Evolutionary conservation across 2,797 vertebrate species (phyloP), one percentile per base, ranked within the genome.

Genomic region (Microctenopoma lineatum): DNA sequence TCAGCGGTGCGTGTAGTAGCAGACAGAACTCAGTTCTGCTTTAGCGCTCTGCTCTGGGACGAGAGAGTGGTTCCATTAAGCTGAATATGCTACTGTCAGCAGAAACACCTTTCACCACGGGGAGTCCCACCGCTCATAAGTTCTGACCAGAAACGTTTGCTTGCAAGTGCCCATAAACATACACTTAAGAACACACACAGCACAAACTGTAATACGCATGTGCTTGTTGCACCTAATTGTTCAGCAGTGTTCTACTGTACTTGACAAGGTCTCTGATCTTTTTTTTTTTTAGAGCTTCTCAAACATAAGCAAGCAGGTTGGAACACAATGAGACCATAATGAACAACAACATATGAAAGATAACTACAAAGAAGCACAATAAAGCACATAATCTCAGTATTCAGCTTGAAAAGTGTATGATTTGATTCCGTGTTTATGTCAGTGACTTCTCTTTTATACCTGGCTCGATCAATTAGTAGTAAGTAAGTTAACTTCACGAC

Each of bases 51-150:
- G 83, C 86, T 87, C 72, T 62, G 79, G 75, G 81, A 89, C 88
- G 58, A 84, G 81, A 89, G 79, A 85, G 67, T 74, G 84, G 65
- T 87, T 87, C 83, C 88, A 90, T 92, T 93, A 93, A 86, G 81
- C 87, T 79, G 85, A 91, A 92, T 92, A 90, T 86, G 87, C 83
- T 89, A 84, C 85, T 91, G 89, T 93, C 90, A 92, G 90, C 92
- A 90, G 75, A 91, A 90, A 87, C 86, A 77, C 80, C 74, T 59
- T 51, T 59, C 79, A 38, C 86, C 59, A 12, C 42, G 53, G 79
- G 77, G 65, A 84, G 73, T 77, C 77, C 58, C 60, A 65, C 41
- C 45, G 80, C 73, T 73, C 70, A 68, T 64, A 52, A 18, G 51
- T 56, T 61, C 73, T 71, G 62, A 66, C 78, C 55, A 62, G 44